Percentiles rank a stretch among this genome's conserved stretches.
Evolutionary conservation across 2,113 vertebrate genomes (phyloP).

Genomic region (Pteronura brasiliensis): DNA sequence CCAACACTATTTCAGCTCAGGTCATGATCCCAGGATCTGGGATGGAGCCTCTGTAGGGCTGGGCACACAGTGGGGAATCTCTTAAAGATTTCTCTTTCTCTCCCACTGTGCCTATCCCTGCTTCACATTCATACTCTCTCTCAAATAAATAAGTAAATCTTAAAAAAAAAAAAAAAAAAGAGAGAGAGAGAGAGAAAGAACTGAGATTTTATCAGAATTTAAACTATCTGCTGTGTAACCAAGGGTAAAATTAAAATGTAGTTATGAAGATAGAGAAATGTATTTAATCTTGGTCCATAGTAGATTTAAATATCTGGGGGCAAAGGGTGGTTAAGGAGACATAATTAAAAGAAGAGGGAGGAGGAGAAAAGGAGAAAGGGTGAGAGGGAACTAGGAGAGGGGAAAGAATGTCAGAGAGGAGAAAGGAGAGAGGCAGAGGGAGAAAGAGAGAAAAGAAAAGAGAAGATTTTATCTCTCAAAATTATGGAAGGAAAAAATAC

Average conservation of each 20-base stretch:
- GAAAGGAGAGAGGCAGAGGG: neutral
- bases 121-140: neutral
- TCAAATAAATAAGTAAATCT: neutral
- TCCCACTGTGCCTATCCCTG: neutral
- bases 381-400: too few relatives aligned
- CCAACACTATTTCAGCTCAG: neutral
- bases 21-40: neutral
- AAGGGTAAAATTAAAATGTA: neutral
- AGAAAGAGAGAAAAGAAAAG: neutral
- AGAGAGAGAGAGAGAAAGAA: neutral
- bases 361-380: rapidly evolving
- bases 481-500: neutral
- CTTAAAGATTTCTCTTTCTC: neutral
- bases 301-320: neutral
- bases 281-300: neutral
- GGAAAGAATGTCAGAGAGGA: neutral
- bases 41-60: neutral
- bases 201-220: neutral
- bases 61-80: neutral
- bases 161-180: neutral
- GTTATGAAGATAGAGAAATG: neutral
- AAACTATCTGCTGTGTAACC: neutral
- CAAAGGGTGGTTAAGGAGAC: neutral
- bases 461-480: neutral
- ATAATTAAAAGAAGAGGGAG: neutral